Base-by-base conservation (phyloP, 92 coral and sea anemone species). In the Porites evermanni region DNA sequence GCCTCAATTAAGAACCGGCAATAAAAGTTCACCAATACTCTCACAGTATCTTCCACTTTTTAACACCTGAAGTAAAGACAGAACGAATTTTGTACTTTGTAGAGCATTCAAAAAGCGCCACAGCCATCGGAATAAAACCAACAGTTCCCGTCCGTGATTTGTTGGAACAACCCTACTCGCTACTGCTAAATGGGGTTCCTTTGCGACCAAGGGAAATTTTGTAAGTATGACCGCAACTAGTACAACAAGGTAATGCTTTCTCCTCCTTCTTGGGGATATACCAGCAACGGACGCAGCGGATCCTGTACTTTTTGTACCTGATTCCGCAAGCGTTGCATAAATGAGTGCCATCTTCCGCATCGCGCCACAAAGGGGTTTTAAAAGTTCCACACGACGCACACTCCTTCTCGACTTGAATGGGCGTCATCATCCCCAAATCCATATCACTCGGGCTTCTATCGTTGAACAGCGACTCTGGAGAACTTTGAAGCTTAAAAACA, bases 261-360 rank as follows among this genome's bases (percentile, higher is more conserved):
- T 97, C 98, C 59, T 97, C 99, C 76, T 97, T 97, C 88, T 92
- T 97, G 1, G 99, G 99, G 66, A 97, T 97, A 67, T 97, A 97
- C 99, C 99, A 97, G 78, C 99, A 97, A 19, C 92, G 93, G 17
- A 92, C 85, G 76, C 99, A 97, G 17, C 99, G 95, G 63, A 97
- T 92, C 19, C 98, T 90, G 94, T 97, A 97, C 85, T 97, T 97
- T 87, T 97, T 97, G 84, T 97, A 97, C 72, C 99, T 83, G 79
- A 97, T 97, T 38, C 99, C 99, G 88, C 99, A 97, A 64, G 99
- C 99, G 66, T 97, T 97, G 89, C 99, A 97, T 10, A 97, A 87
- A n/a, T 98, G 99, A 24, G 99, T 97, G 7, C 99, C 99, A 83
- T 97, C 99, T 58, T 97, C 99, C 2, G 99, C 99, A 77, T 97